Conservation (phyloP, 2,797 vertebrate genomes). For the Hydrocynus forskahlii region DNA sequence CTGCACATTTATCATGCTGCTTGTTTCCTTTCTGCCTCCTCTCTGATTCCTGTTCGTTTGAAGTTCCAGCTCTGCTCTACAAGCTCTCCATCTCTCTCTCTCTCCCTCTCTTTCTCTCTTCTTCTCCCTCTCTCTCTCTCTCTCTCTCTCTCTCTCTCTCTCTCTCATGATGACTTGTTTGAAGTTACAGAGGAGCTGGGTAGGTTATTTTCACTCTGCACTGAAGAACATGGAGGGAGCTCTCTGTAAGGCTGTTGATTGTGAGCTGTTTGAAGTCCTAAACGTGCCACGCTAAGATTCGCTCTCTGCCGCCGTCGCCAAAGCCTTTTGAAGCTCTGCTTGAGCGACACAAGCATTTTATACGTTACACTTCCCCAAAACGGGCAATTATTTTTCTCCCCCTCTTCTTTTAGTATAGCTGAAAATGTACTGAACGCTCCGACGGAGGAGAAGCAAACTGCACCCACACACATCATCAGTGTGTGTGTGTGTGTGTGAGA, state of each 20-base stretch:
- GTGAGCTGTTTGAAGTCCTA: slow-evolving; percentile 82
- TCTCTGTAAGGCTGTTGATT: slow-evolving; percentile 74
- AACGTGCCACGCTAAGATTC: slow-evolving; percentile 80
- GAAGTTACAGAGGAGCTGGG: slow-evolving; percentile 67
- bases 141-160: slow-evolving; percentile 44
- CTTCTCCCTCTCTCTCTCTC: slow-evolving; percentile 38
- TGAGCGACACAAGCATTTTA: slow-evolving; percentile 77
- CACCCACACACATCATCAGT: slow-evolving; percentile 33
- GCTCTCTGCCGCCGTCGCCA: slow-evolving; percentile 74
- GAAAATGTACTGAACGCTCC: slow-evolving; percentile 61
- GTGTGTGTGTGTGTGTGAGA: slow-evolving; percentile 18
- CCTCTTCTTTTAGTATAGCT: slow-evolving; percentile 69
- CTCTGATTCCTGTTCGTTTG: slow-evolving; percentile 47
- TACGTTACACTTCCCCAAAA: slow-evolving; percentile 78
- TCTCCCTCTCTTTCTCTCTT: slow-evolving; percentile 30
- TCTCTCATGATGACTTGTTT: slow-evolving; percentile 58
- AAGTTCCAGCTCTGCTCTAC: slow-evolving; percentile 45
- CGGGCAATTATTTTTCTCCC: slow-evolving; percentile 76
- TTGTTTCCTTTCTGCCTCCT: slow-evolving; percentile 50
- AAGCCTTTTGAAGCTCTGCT: slow-evolving; percentile 76
- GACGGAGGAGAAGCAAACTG: slow-evolving; percentile 32
- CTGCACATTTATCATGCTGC: slow-evolving; percentile 48
- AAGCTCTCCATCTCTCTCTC: slow-evolving; percentile 19
- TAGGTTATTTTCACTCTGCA: slow-evolving; percentile 59
- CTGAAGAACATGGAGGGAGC: slow-evolving; percentile 41